Evolutionary conservation across 2,113 vertebrate species (phyloP), one percentile per base, ranked within the genome.

Genomic region (Varanus salvator): DNA sequence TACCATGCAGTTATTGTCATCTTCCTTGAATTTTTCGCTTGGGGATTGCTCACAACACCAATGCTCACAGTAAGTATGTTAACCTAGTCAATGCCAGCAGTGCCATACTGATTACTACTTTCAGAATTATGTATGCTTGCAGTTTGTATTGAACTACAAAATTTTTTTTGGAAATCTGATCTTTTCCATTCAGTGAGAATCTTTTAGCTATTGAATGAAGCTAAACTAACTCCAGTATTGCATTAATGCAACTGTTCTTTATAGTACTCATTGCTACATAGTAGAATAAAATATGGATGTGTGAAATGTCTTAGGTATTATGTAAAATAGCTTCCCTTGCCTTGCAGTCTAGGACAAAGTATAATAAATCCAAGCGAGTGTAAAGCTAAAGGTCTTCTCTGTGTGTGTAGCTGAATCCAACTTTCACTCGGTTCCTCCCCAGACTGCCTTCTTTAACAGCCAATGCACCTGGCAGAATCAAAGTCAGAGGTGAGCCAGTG

Each of bases 1-100:
- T 98, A 97, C 92, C 98, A 99, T 93, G 99, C 98, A 0, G 98
- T 98, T 91, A 94, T 98, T 93, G 98, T 99, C 91, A 99, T 99
- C 96, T 99, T 99, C 96, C 95, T 99, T 60, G 99, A 99, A 96
- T 99, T 99, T 97, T 99, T 99, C 92, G 98, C 99, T 19, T 99
- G 99, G 99, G 99, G 99, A 21, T 96, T 99, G 8, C 97, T 99
- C 94, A 99, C 99, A 82, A 99, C 98, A 48, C 99, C 99, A 64
- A 98, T 99, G 98, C 97, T 99, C 90, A 98, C 98, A 0, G 99
- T 99, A 95, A 98, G 98, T 98, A 91, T 31, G 9, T 25, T 71
- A 82, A 78, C 15, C 54, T 0, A 54, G 87, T 66, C 29, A 83
- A 2, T 69, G 68, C 11, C 50, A 68, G 14, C 6, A 83, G n/a